Percentiles rank a stretch among this genome's conserved stretches.
These are phyloP conservation scores for Thryonomys swinderianus DNA, from an alignment of 2,113 vertebrate species.

Conservation along the genomic window DNA sequence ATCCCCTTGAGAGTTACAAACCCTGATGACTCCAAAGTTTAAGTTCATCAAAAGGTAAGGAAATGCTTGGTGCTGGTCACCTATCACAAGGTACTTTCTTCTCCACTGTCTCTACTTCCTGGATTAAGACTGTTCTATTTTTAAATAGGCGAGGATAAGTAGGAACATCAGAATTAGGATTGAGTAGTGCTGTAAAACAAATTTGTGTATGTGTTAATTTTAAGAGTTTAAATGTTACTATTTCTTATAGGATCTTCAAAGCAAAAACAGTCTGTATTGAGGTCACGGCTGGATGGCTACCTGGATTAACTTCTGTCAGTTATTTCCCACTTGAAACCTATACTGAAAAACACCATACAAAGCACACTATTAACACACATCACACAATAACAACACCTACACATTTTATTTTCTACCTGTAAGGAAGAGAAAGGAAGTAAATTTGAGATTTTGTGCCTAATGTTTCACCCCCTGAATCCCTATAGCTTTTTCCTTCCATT, in stretches of 20 bases:
- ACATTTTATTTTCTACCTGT: background rate
- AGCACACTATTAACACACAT: background rate
- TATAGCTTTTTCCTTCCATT: background rate
- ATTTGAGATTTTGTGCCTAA: background rate
- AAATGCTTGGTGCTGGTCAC: background rate
- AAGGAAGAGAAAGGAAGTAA: background rate
- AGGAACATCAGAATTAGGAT: background rate
- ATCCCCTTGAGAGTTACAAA: constrained; percentile 74
- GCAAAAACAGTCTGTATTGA: constrained; percentile 5
- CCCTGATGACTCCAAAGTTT: constrained; percentile 65
- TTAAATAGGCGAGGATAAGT: background rate
- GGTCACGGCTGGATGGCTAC: background rate
- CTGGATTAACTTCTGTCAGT: background rate
- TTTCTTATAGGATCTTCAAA: background rate
- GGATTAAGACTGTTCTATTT: background rate
- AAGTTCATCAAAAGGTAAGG: background rate
- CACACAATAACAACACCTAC: background rate
- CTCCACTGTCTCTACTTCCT: background rate
- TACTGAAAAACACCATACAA: background rate
- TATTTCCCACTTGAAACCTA: background rate
- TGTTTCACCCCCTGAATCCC: background rate
- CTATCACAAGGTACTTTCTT: fast-evolving
- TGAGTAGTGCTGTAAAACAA: constrained; percentile 3
- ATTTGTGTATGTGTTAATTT: background rate
- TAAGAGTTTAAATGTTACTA: background rate